Percentiles rank a stretch among this genome's conserved stretches.
phyloP scores from a whole-genome alignment of 2,888 invertebrate species.

The Ceraclea dissimilis region DNA sequence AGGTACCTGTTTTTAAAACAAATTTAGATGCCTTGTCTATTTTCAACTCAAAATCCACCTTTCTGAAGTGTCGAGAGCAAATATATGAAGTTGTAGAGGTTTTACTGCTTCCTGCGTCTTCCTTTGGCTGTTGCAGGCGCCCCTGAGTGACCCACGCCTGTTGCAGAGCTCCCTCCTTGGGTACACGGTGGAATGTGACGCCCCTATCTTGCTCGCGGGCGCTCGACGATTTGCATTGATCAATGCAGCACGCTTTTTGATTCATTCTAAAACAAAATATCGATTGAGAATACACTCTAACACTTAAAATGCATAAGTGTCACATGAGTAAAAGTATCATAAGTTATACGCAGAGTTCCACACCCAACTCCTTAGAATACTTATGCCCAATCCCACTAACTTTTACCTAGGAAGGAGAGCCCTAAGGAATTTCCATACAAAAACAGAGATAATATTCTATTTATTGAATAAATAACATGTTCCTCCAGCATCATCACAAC shows the following conservation, averaged over 20 bases:
- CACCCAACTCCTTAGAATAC: no score
- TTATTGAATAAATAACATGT: no score
- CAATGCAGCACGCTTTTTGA: conserved; percentile 49
- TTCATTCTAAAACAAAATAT: conserved; percentile 14
- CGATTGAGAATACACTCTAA: background rate
- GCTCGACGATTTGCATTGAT: conserved; percentile 55
- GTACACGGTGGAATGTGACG: conserved; percentile 70
- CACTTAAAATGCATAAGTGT: background rate
- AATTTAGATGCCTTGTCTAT: conserved; percentile 58
- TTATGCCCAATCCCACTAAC: no score
- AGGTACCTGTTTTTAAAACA: conserved; percentile 56
- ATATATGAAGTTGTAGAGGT: conserved; percentile 47
- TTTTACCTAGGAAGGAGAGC: no score
- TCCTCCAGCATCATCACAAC: no score
- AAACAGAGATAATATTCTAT: no score
- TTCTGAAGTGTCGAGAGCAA: conserved; percentile 69
- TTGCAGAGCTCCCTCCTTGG: conserved; percentile 53
- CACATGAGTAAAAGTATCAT: background rate
- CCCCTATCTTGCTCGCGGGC: conserved; percentile 56
- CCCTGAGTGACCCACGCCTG: conserved; percentile 58
- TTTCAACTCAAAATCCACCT: conserved; percentile 61
- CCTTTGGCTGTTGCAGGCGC: conserved; percentile 36
- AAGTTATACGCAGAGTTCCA: no score
- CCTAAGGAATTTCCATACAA: no score
- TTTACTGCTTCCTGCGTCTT: conserved; percentile 47